These are phyloP conservation scores for Rhogogaster chlorosoma DNA, from an alignment of 2,888 invertebrate species.

Conservation along the genomic window DNA sequence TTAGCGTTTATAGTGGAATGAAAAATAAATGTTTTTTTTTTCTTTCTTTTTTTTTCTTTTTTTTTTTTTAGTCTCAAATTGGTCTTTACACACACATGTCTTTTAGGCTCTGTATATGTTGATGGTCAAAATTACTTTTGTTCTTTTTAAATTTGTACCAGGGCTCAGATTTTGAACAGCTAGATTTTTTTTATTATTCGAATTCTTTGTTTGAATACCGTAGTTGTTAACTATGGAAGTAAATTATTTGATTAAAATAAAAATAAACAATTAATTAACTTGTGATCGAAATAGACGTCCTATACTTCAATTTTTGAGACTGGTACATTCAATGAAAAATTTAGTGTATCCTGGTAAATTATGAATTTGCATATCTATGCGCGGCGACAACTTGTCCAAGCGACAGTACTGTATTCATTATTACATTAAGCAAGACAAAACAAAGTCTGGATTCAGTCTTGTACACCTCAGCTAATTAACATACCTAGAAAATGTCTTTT, in stretches of 20 bases:
- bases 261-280: neutral
- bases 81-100: constrained; percentile 21
- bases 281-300: constrained; percentile 32
- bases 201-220: neutral
- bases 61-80: constrained; percentile 17
- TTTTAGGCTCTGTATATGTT: constrained; percentile 35
- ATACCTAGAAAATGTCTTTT: constrained; percentile 25
- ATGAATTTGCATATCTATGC: constrained; percentile 52
- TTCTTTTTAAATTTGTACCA: constrained; percentile 37
- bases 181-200: neutral
- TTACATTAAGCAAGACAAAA: constrained; percentile 35
- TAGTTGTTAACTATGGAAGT: neutral
- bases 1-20: constrained; percentile 43
- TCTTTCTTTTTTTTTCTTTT: constrained; percentile 19
- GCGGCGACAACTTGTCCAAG: constrained; percentile 28
- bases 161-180: constrained; percentile 35
- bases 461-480: constrained; percentile 48
- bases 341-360: constrained; percentile 13
- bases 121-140: constrained; percentile 27
- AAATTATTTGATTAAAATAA: neutral
- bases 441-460: constrained; percentile 44
- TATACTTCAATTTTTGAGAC: constrained; percentile 43
- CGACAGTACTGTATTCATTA: constrained; percentile 49
- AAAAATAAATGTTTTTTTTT: constrained; percentile 35
- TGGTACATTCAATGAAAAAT: constrained; percentile 13